Base-by-base conservation (phyloP, 1,140 invertebrate genomes). In the Ceratina japonica region DNA sequence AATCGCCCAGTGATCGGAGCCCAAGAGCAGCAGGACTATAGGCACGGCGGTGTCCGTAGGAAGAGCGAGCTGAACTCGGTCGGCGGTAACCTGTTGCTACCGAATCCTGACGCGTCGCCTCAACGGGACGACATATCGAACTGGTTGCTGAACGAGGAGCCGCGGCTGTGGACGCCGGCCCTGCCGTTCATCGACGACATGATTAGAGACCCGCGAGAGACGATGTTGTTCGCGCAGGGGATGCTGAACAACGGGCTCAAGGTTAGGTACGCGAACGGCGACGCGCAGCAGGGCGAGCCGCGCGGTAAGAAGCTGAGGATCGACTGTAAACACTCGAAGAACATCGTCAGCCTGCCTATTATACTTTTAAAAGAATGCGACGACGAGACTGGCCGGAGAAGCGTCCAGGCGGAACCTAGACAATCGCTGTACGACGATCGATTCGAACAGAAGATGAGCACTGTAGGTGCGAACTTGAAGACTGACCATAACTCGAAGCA, bases 1-100 rank as follows among this genome's bases (percentile, higher is more conserved):
- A 88, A 89, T 82, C 87, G 88, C 51, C 89, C 87, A 8, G 80
- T 85, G 54, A 84, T 82, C 81, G 78, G 87, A 59, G 82, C 86
- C 74, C 77, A 89, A 49, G 71, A 69, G 0, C 81, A 85, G 1
- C 83, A 86, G 58, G 87, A 85, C 70, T 86, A 86, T 75, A 76
- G 78, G n/a, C 82, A 86, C 79, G 70, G 79, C 52, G 63, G 68
- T 7, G 61, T 81, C 18, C 85, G 87, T 72, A 87, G 88, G 66
- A 80, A 76, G 59, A 84, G 59, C 81, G 85, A 86, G 13, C 61
- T 85, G 59, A 69, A 69, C 69, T 71, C 85, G 75, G 69, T 81
- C 44, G 85, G 78, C 59, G 54, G 72, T 70, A 87, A 87, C 83
- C 75, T 87, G 80, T 83, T 87, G 75, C 86, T 87, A 31, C 22